Percentiles rank a stretch among this genome's conserved stretches.
Conservation (phyloP, 2,888 invertebrate species). For the Drosophila histrio region DNA sequence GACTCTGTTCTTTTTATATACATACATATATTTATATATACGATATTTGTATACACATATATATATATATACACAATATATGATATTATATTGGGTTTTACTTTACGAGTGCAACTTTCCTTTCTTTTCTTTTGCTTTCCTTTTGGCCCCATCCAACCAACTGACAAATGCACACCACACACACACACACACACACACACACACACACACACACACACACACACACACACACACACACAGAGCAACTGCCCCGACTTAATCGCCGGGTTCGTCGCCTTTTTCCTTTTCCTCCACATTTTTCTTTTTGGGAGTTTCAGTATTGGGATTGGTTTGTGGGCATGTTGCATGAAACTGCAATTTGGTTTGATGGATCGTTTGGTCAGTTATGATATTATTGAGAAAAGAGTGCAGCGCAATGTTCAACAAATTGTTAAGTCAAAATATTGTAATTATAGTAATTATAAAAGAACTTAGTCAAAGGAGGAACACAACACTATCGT, state of each 20-base stretch:
- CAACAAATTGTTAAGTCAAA: not conserved
- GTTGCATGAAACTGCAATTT: conserved; percentile 21
- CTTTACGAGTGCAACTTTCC: conserved; percentile 32
- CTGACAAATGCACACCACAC: conserved; percentile 23
- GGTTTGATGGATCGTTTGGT: conserved; percentile 24
- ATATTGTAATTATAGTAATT: not conserved
- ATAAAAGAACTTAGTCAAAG: no score
- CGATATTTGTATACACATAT: conserved; percentile 8
- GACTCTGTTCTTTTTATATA: conserved; percentile 66
- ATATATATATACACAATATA: conserved; percentile 25
- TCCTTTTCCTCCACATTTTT: not conserved
- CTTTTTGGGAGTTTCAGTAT: not conserved
- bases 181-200: no score
- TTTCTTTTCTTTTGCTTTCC: conserved; percentile 28
- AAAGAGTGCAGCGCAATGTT: not conserved
- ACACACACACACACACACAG: no score
- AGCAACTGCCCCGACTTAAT: conserved; percentile 51
- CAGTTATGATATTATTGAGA: conserved; percentile 16
- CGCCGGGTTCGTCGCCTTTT: conserved; percentile 24
- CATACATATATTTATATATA: conserved; percentile 12
- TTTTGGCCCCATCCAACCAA: not conserved
- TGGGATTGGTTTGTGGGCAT: not conserved
- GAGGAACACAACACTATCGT: no score
- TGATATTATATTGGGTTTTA: conserved; percentile 57
- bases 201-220: no score